phyloP scores from a whole-genome alignment of 2,113 vertebrate genomes.

The Mixornis gularis region DNA sequence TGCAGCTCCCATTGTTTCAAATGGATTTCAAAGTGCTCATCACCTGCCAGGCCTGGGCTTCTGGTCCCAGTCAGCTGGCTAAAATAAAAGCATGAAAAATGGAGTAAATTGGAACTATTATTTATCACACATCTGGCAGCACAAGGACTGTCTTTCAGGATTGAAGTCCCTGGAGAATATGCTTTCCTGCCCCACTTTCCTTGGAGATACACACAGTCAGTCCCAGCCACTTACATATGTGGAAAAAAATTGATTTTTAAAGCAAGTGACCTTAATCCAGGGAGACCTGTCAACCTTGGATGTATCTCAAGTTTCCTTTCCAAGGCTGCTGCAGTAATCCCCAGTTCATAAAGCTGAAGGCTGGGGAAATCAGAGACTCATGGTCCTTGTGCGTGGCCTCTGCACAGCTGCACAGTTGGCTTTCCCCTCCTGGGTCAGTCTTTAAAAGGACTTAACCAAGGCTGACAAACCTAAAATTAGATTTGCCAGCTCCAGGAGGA shows the following conservation, averaged over 20 bases:
- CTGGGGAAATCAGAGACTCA: neutral
- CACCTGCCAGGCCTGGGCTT: neutral
- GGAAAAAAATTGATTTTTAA: neutral
- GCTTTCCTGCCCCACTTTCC: neutral
- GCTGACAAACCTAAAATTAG: constrained; percentile 37
- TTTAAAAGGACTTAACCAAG: constrained; percentile 4
- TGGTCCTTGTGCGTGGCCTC: neutral
- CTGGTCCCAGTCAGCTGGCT: neutral
- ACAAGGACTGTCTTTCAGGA: neutral
- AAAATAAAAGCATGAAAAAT: neutral
- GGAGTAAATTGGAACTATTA: neutral
- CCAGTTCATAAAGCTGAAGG: constrained; percentile 14
- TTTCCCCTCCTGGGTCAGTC: neutral
- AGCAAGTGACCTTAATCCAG: neutral
- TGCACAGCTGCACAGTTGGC: neutral
- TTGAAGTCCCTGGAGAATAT: neutral
- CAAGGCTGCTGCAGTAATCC: constrained; percentile 29
- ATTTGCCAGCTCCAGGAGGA: neutral
- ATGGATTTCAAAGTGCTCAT: neutral
- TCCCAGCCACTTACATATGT: neutral
- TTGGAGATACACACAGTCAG: neutral
- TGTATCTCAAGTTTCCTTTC: constrained; percentile 25
- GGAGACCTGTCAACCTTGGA: neutral
- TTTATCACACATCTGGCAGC: neutral
- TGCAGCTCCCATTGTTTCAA: neutral